Evolutionary conservation across 2,797 vertebrate species (phyloP), one percentile per base, ranked within the genome.

Genomic region (Coregonus sp.): DNA sequence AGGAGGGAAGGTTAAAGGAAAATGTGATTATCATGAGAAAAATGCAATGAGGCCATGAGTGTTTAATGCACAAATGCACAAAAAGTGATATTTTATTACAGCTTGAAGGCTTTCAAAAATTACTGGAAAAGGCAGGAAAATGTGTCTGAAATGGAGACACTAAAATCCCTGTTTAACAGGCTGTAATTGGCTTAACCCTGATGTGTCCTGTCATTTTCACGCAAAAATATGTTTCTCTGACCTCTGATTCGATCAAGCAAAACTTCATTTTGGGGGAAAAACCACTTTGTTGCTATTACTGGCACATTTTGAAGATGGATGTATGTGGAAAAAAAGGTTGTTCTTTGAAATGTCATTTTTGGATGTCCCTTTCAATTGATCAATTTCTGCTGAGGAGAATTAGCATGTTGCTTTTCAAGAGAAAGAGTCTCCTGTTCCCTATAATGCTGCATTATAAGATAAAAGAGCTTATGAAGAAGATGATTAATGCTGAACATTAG

Each of bases 1-100:
- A 65, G 75, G 79, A 84, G 87, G 85, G 86, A 86, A 85, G 91
- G 87, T 82, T 86, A 65, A 75, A 82, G 81, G 81, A 75, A 93
- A 95, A 95, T 94, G 84, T 35, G 89, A 95, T 95, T 95, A 95
- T 88, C 84, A 91, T 90, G 83, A 92, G 90, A 91, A 92, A 92
- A 91, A 92, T 83, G 86, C 89, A 80, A 88, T 88, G 89, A 92
- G 90, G 90, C 90, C 82, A 89, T 81, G 85, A 92, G 92, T 91
- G 92, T 95, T 94, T 94, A 94, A 94, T 93, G 94, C 93, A 92
- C 92, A 95, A 93, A 88, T 92, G 93, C 90, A 93, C 92, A 95
- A 94, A 95, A 94, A 94, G 92, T 94, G 93, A 94, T 95, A 95
- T 95, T 95, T 95, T 95, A 95, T 95, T 95, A 94, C 94, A 94